Percentiles rank a stretch among this genome's conserved stretches.
phyloP scores from a whole-genome alignment of 2,888 invertebrate genomes.

The Apoda limacodes region DNA sequence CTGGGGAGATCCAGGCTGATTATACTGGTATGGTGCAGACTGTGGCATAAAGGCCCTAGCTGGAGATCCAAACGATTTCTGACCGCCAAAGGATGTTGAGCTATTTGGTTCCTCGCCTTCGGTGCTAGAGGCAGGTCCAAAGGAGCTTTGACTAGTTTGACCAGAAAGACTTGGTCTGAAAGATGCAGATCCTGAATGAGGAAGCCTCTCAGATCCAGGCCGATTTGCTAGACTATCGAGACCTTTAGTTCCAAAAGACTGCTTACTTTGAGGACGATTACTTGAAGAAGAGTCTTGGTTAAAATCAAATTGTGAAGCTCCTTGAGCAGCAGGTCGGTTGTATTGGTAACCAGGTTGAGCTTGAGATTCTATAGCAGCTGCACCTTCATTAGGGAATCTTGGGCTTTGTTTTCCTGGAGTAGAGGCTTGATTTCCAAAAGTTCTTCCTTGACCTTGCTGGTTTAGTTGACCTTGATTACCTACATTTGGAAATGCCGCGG shows the following conservation, averaged over 20 bases:
- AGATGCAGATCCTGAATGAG: no score
- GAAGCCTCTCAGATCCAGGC: no score
- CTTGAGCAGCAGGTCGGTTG: conserved; percentile 10
- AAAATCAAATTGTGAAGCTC: conserved; percentile 6
- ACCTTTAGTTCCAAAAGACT: neutral
- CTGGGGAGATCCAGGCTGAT: conserved; percentile 8
- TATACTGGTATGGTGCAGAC: conserved; percentile 16
- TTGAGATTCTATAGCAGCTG: no score
- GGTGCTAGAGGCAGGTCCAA: neutral
- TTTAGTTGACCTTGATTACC: no score
- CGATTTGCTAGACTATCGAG: no score
- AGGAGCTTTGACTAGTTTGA: neutral
- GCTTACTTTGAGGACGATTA: no score
- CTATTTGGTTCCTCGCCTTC: conserved; percentile 2
- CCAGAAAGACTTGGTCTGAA: no score
- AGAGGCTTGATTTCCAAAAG: no score
- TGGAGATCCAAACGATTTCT: neutral
- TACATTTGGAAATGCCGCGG: no score
- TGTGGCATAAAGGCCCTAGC: neutral
- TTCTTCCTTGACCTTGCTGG: no score
- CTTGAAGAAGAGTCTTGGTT: conserved; percentile 3
- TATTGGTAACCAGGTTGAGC: conserved; percentile 10
- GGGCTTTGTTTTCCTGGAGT: no score
- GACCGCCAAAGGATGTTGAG: neutral
- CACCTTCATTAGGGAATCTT: no score